A percentile compares a stretch with the other conserved stretches of the same genome.
Conservation (phyloP, 2,113 vertebrate genomes). For the Hippocampus comes region DNA sequence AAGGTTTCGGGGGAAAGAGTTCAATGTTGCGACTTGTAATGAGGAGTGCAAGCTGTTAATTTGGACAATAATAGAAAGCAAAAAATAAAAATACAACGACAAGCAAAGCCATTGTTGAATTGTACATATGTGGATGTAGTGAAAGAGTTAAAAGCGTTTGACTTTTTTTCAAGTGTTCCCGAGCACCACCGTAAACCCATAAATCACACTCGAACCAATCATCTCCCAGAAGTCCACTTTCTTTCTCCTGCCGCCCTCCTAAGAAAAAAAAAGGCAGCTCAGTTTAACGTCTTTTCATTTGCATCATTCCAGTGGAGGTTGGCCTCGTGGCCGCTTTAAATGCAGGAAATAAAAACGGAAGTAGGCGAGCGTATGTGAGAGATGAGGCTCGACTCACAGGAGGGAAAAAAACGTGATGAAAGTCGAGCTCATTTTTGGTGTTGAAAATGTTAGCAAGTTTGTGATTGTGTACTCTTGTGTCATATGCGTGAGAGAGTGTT, state of each 20-base stretch:
- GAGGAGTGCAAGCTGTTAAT: neutral
- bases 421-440: constrained; percentile 34
- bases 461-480: constrained; percentile 55
- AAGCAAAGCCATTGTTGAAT: constrained; percentile 62
- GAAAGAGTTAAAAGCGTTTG: constrained; percentile 13
- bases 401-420: constrained; percentile 2
- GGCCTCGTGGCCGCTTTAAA: neutral
- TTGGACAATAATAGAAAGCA: constrained; percentile 28
- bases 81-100: constrained; percentile 14
- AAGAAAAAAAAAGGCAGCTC: neutral
- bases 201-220: constrained; percentile 23
- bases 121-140: constrained; percentile 47
- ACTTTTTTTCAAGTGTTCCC: constrained; percentile 15
- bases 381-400: constrained; percentile 4
- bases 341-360: neutral
- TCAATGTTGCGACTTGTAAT: neutral
- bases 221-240: neutral
- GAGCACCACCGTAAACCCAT: constrained; percentile 17
- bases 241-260: constrained; percentile 18
- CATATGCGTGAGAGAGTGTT: constrained; percentile 56
- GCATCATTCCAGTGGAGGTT: neutral
- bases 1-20: neutral
- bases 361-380: neutral
- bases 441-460: constrained; percentile 59
- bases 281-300: neutral